Evolutionary conservation across 2,888 invertebrate species (phyloP).

Genomic region (Cremastinae sp.): DNA sequence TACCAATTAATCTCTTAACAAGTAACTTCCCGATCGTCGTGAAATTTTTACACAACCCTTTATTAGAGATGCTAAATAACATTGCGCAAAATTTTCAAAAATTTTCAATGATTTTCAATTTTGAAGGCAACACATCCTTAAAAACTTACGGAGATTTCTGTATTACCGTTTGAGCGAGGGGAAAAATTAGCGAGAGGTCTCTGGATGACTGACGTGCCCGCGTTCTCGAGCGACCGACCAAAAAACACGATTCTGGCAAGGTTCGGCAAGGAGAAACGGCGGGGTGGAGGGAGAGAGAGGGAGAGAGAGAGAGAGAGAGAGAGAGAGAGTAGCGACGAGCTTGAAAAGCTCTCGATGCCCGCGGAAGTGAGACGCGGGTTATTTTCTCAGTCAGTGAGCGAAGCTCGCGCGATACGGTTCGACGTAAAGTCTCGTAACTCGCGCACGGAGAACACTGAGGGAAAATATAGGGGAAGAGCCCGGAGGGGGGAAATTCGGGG

Average conservation of each 20-base stretch:
- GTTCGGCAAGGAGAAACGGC: not conserved
- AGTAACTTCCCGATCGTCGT: too few species aligned
- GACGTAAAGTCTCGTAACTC: not conserved
- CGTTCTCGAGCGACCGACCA: slow-evolving; percentile 8
- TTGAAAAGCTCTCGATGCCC: slow-evolving; percentile 48
- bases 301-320: not conserved
- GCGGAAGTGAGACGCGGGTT: slow-evolving; percentile 44
- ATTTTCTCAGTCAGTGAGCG: slow-evolving; percentile 55
- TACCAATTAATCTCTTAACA: too few species aligned
- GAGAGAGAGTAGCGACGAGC: too few species aligned
- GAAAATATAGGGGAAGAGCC: not conserved
- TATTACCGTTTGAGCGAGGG: not conserved
- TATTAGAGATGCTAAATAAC: too few species aligned
- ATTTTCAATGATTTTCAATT: too few species aligned
- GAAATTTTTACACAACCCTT: too few species aligned
- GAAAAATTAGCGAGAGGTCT: not conserved
- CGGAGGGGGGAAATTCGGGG: not conserved
- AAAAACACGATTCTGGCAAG: not conserved
- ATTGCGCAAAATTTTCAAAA: too few species aligned
- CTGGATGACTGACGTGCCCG: not conserved
- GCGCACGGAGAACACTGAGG: slow-evolving; percentile 1
- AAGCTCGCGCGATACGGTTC: slow-evolving; percentile 36
- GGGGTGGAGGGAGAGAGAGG: slow-evolving; percentile 6
- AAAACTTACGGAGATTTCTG: not conserved
- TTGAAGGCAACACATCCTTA: too few species aligned